Conservation (phyloP, 2,888 invertebrate species). For the Polydesmus complanatus region DNA sequence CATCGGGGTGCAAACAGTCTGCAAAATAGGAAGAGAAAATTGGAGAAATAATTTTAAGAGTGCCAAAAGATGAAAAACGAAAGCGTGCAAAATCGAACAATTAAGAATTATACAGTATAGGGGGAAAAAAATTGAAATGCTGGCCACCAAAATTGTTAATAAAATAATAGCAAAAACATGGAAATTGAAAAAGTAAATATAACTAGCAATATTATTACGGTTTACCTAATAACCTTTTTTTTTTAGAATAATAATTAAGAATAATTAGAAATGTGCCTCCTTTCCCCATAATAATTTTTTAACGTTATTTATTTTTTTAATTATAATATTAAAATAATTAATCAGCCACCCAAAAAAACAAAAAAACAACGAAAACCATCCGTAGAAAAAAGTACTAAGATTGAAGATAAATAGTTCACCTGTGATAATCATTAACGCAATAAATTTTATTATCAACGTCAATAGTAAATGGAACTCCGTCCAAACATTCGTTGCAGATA, state of each 20-base stretch:
- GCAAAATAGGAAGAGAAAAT: conserved; percentile 24
- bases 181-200: too few relatives aligned
- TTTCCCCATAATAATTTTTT: neutral
- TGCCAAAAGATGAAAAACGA: conserved; percentile 1
- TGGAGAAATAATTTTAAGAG: conserved; percentile 1
- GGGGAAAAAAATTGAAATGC: too few relatives aligned
- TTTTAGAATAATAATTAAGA: too few relatives aligned
- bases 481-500: conserved; percentile 91
- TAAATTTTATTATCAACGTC: conserved; percentile 97
- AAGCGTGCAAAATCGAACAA: neutral
- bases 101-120: too few relatives aligned
- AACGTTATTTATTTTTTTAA: neutral
- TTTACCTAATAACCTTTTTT: too few relatives aligned
- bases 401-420: conserved; percentile 26
- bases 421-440: conserved; percentile 93
- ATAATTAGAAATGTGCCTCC: neutral
- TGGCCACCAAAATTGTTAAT: too few relatives aligned
- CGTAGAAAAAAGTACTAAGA: neutral
- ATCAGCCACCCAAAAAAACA: neutral
- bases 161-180: too few relatives aligned
- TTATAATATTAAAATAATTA: neutral
- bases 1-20: conserved; percentile 98
- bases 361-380: neutral
- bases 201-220: too few relatives aligned
- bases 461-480: conserved; percentile 95